Evolutionary conservation across 2,888 invertebrate species (phyloP), one percentile per base, ranked within the genome.

Genomic region (Melangyna quadrimaculata): DNA sequence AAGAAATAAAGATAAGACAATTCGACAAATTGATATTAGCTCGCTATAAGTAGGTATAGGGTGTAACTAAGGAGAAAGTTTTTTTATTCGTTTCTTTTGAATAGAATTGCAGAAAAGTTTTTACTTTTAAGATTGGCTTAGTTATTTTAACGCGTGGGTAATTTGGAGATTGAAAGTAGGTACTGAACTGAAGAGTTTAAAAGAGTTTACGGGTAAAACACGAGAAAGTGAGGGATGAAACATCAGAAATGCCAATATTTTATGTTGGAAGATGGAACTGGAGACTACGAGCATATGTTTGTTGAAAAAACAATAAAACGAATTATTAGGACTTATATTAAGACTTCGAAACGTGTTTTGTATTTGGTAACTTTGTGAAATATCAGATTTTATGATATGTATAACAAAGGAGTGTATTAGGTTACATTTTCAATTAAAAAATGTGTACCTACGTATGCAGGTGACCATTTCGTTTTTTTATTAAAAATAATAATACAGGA

Each of bases 21-120:
- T 72, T 80, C 71, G 75, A 84, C 80, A 75, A 84, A 80, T 84
- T 84, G 80, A 75, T 80, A 84, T 77, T 67, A 67, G 75, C n/a
- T n/a, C n/a, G n/a, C 72, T 43, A 37, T 37, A 32, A n/a, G n/a
- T 32, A 32, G 4, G 37, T 1, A 3, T 75, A 53, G 53, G 67
- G 65, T 79, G 71, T 71, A 55, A 71, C 71, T 40, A 40, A 6
- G 35, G 37, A 45, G 51, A 57, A 84, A 84, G 32, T 48, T 84
- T 67, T 24, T 43, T 40, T 19, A n/a, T 57, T 10, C 14, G 22
- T 22, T 40, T 35, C 5, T 73, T 65, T 77, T 43, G 40, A 45
- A 27, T 65, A 45, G 29, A 45, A 32, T 65, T 45, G 65, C 65
- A 45, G 65, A 37, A 65, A 65, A 65, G 17, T 43, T 65, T 27